Evolutionary conservation across 1,140 invertebrate species (phyloP).

Genomic region (Musca domestica): DNA sequence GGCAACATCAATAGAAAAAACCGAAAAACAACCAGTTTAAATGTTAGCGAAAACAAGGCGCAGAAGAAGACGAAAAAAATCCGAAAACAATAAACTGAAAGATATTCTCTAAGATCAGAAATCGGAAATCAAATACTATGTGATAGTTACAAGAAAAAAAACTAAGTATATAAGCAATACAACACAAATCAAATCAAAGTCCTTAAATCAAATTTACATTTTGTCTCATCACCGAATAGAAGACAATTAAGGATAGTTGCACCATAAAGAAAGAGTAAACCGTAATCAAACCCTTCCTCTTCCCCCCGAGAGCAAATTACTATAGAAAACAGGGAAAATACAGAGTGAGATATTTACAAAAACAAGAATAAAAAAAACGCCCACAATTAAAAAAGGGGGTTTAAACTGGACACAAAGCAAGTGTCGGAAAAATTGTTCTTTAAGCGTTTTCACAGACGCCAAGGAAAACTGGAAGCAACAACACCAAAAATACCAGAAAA

Average conservation of each 20-base stretch:
- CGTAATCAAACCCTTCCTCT: too few relatives aligned
- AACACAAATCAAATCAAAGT: not conserved
- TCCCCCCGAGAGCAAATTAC: not conserved
- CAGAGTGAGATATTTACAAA: too few relatives aligned
- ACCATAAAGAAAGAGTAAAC: too few relatives aligned
- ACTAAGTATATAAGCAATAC: not conserved
- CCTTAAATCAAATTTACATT: too few relatives aligned
- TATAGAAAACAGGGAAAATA: not conserved
- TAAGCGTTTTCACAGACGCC: too few relatives aligned
- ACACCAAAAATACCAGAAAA: slow-evolving; percentile 3
- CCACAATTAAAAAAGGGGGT: too few relatives aligned
- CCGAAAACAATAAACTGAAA: slow-evolving; percentile 23
- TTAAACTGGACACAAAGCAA: too few relatives aligned
- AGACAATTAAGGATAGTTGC: too few relatives aligned
- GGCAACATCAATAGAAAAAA: slow-evolving; percentile 26
- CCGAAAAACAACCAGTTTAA: not conserved
- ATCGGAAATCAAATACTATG: slow-evolving; percentile 21
- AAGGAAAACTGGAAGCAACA: not conserved
- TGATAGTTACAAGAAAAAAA: slow-evolving; percentile 10
- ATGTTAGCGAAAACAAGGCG: slow-evolving; percentile 27
- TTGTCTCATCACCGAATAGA: too few relatives aligned
- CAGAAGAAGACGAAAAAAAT: not conserved
- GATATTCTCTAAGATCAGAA: slow-evolving; percentile 15
- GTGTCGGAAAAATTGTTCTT: too few relatives aligned
- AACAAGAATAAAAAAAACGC: too few relatives aligned